These are phyloP conservation scores for Notamacropus eugenii DNA, from an alignment of 2,797 vertebrate species.

Conservation along the genomic window DNA sequence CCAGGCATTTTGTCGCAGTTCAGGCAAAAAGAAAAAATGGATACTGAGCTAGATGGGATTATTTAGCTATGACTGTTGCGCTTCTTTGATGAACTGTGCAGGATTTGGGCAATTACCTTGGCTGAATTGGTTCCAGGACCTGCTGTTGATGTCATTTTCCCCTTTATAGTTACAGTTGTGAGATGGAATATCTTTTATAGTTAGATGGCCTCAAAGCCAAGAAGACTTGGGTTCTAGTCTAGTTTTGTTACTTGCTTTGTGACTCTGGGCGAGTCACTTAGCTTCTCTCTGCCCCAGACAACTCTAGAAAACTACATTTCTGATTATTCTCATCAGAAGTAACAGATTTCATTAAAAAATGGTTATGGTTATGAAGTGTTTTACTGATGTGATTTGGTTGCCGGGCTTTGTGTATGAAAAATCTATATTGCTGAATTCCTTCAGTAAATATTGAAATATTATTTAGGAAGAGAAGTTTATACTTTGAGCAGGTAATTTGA, in stretches of 20 bases:
- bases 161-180: not conserved
- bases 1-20: not conserved
- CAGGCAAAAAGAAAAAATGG: not conserved
- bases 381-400: conserved; percentile 31
- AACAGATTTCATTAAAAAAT: not conserved
- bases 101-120: not conserved
- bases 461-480: conserved; percentile 27
- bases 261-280: not conserved
- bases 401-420: conserved; percentile 41
- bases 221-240: not conserved
- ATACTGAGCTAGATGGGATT: not conserved
- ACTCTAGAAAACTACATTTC: not conserved
- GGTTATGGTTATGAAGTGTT: conserved; percentile 12
- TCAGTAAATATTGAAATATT: not conserved
- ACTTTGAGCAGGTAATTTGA: conserved; percentile 32
- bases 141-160: not conserved
- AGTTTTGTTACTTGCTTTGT: not conserved
- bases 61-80: not conserved
- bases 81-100: not conserved
- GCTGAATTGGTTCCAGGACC: not conserved
- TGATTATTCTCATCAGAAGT: not conserved
- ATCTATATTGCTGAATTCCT: conserved; percentile 42
- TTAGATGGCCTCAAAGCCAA: not conserved
- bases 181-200: not conserved
- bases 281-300: not conserved